Conservation (phyloP, 2,113 vertebrate genomes). For the Strix uralensis region DNA sequence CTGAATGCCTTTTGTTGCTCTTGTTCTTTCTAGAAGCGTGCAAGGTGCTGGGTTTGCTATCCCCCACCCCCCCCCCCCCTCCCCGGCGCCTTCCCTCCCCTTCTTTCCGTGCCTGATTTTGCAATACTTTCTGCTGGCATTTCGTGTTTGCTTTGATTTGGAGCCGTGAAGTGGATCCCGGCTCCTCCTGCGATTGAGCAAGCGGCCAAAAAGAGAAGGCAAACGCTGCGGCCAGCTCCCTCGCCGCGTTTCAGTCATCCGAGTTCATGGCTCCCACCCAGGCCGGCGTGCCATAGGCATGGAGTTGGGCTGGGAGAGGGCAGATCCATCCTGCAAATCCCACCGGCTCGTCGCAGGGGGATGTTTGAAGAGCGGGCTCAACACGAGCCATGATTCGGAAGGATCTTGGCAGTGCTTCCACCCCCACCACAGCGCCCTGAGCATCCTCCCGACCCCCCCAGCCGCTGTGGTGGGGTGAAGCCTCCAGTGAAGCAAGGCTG, state of each 20-base stretch:
- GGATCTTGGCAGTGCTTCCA: not conserved
- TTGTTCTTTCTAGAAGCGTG: slow-evolving; percentile 1
- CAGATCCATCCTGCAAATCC: not conserved
- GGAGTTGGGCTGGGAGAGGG: not conserved
- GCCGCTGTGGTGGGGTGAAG: accelerated
- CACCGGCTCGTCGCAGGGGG: accelerated
- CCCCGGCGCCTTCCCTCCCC: accelerated
- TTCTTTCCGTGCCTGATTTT: not conserved
- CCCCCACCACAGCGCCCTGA: accelerated
- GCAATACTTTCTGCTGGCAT: not conserved
- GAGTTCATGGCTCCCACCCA: not conserved
- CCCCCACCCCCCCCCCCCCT: accelerated
- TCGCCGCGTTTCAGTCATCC: not conserved
- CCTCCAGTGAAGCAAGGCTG: not conserved
- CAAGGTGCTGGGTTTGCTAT: not conserved
- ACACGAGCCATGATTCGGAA: accelerated
- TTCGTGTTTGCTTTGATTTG: not conserved
- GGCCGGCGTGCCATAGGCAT: accelerated
- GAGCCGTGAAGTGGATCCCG: not conserved
- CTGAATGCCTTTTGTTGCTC: not conserved
- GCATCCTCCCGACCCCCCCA: not conserved
- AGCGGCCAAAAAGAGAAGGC: not conserved
- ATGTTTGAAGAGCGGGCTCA: accelerated
- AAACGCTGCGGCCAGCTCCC: not conserved
- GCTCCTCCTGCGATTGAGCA: not conserved